These are phyloP conservation scores for Dicentrarchus labrax DNA, from an alignment of 2,113 vertebrate genomes.

Conservation along the genomic window DNA sequence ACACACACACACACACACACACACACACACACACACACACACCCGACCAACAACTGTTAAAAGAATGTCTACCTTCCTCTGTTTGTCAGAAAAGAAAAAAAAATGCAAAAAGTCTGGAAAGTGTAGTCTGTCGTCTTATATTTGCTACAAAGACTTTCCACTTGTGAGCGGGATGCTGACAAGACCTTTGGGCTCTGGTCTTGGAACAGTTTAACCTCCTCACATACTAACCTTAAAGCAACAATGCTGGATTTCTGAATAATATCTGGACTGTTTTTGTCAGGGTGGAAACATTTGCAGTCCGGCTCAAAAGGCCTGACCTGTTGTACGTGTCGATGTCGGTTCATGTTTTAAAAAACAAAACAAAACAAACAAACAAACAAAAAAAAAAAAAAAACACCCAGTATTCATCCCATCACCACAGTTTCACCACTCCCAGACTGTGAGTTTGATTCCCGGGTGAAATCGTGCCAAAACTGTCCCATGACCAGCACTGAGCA, in stretches of 20 bases:
- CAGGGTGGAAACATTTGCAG: slow-evolving; percentile 11
- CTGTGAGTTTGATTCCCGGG: slow-evolving; percentile 41
- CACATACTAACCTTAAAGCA: slow-evolving; percentile 55
- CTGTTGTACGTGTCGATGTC: slow-evolving; percentile 56
- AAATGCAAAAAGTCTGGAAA: slow-evolving; percentile 39
- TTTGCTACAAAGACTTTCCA: slow-evolving; percentile 42
- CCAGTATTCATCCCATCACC: slow-evolving; percentile 52
- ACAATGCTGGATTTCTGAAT: slow-evolving; percentile 59
- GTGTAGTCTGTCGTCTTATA: slow-evolving; percentile 57
- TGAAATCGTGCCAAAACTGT: slow-evolving; percentile 64
- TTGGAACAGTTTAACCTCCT: slow-evolving; percentile 44
- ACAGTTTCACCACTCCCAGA: slow-evolving; percentile 45
- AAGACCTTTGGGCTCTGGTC: slow-evolving; percentile 38
- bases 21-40: neutral
- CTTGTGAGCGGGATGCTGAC: slow-evolving; percentile 37
- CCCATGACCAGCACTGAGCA: slow-evolving; percentile 70
- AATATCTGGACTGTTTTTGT: slow-evolving; percentile 26
- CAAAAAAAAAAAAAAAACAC: slow-evolving; percentile 3
- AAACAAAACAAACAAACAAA: neutral
- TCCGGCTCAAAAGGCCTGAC: slow-evolving; percentile 30
- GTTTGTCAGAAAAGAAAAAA: slow-evolving; percentile 68
- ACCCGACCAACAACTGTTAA: slow-evolving; percentile 29
- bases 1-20: slow-evolving; percentile 7
- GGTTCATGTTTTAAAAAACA: slow-evolving; percentile 42
- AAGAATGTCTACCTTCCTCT: slow-evolving; percentile 56